A percentile compares a stretch with the other conserved stretches of the same genome.
phyloP scores from a whole-genome alignment of 2,113 vertebrate genomes.

The Grallaria varia region DNA sequence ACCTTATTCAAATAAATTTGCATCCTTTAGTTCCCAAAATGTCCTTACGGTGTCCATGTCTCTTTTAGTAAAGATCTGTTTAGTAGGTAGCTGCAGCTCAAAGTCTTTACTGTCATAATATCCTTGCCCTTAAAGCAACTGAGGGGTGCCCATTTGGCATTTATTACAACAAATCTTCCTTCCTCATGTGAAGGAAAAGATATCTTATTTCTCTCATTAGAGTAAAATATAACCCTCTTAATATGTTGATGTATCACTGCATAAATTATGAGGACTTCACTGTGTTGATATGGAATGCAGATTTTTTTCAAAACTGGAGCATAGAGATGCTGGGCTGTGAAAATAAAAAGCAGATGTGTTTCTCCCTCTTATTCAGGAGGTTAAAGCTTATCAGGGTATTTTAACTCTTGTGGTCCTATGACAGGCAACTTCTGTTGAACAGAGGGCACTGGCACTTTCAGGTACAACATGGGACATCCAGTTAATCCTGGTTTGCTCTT shows the following conservation, averaged over 20 bases:
- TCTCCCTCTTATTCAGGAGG: slow-evolving; percentile 3
- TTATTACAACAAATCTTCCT: slow-evolving; percentile 66
- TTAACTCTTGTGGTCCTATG: slow-evolving; percentile 59
- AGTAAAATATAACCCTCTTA: slow-evolving; percentile 75
- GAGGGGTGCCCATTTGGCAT: slow-evolving; percentile 67
- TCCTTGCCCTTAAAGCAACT: slow-evolving; percentile 42
- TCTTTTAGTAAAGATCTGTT: slow-evolving; percentile 6
- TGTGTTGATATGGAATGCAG: slow-evolving; percentile 73
- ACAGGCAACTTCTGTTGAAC: background rate
- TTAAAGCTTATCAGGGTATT: slow-evolving; percentile 33
- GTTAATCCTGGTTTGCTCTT: background rate
- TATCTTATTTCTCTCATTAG: slow-evolving; percentile 75
- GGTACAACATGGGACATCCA: background rate
- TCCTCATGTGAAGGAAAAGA: slow-evolving; percentile 63
- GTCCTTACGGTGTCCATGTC: background rate
- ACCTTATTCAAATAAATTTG: background rate
- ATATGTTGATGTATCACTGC: slow-evolving; percentile 69
- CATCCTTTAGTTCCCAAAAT: background rate
- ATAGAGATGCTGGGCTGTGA: slow-evolving; percentile 39
- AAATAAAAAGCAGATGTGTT: slow-evolving; percentile 84
- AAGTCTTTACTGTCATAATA: slow-evolving; percentile 21
- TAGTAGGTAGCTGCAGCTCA: slow-evolving; percentile 1
- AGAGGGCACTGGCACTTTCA: background rate
- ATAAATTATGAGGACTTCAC: slow-evolving; percentile 74
- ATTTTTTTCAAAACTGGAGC: slow-evolving; percentile 66